Base-by-base conservation (phyloP, 2,888 invertebrate genomes). In the Leptinotarsa haldemani region DNA sequence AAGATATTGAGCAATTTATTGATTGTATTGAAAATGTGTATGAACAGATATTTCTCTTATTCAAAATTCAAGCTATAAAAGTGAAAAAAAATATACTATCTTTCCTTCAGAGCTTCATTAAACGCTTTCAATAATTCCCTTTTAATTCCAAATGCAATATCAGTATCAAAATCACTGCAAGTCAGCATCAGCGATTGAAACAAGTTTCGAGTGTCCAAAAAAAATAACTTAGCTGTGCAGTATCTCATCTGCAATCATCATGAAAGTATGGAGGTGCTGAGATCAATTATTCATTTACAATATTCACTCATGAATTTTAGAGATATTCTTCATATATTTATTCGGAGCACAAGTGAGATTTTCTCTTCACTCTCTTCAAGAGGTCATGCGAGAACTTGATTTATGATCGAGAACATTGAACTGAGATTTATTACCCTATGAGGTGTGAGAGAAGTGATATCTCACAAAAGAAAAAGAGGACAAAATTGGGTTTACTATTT, bases 341-440 rank as follows among this genome's bases (percentile, higher is more conserved):
- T 61, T 61, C n/a, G 40, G 5, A 61, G 9, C n/a, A 40, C 61
- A 25, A 61, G 61, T 61, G 61, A 40, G 61, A 61, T 61, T 61
- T 61, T 61, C 61, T n/a, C 40, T 18, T 2, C 61, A 12, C 40
- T 61, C 61, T n/a, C 40, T 18, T 2, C 61, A 12, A 40, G 30
- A 25, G 61, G 61, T 61, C 61, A 61, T 40, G 61, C 40, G 30
- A 61, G 30, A 61, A 61, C 61, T 30, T 40, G 9, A n/a, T 30
- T 61, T 61, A 61, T 61, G 40, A 61, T 61, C 30, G 40, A 40
- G 40, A 61, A 61, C 30, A 61, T 61, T 40, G 61, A 61, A 30
- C 61, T 16, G 30, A 61, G 61, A 40, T 30, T 61, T 30, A 61
- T 25, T 30, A 3, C 7, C 4, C 9, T 40, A n/a, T 25, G 16